A percentile compares a stretch with the other conserved stretches of the same genome.
Conservation (phyloP, 2,113 vertebrate genomes). For the Psophia crepitans region DNA sequence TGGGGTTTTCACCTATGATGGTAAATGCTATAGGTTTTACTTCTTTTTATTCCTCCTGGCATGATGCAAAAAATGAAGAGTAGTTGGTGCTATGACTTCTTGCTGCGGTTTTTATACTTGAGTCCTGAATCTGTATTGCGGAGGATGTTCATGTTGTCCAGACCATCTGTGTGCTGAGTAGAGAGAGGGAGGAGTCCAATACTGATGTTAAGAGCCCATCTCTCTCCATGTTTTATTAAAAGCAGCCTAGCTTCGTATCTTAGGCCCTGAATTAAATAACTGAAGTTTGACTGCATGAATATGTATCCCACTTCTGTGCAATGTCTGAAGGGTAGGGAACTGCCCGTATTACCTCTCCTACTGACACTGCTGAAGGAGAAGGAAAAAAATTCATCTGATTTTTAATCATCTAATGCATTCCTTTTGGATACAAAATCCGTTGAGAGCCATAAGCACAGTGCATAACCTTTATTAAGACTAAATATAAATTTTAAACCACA, state of each 20-base stretch:
- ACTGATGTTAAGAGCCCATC: neutral
- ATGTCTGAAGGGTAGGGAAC: neutral
- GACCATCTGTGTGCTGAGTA: neutral
- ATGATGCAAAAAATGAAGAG: neutral
- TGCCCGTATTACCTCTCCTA: neutral
- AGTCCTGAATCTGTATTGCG: neutral
- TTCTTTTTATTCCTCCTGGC: neutral
- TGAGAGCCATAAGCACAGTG: neutral
- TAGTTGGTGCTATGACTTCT: neutral
- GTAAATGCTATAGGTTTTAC: neutral
- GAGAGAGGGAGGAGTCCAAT: neutral
- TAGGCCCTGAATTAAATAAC: neutral
- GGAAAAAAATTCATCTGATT: neutral
- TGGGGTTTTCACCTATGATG: neutral
- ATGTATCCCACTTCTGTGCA: neutral
- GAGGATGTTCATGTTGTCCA: neutral
- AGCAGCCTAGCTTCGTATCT: neutral
- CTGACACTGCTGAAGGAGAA: neutral
- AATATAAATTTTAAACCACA: neutral
- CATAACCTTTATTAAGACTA: neutral
- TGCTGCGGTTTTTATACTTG: fast-evolving
- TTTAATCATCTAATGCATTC: neutral
- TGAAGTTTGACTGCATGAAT: neutral
- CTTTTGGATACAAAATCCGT: neutral
- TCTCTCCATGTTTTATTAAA: neutral